Base-by-base conservation (phyloP, 2,797 vertebrate genomes). In the Parambassis ranga region DNA sequence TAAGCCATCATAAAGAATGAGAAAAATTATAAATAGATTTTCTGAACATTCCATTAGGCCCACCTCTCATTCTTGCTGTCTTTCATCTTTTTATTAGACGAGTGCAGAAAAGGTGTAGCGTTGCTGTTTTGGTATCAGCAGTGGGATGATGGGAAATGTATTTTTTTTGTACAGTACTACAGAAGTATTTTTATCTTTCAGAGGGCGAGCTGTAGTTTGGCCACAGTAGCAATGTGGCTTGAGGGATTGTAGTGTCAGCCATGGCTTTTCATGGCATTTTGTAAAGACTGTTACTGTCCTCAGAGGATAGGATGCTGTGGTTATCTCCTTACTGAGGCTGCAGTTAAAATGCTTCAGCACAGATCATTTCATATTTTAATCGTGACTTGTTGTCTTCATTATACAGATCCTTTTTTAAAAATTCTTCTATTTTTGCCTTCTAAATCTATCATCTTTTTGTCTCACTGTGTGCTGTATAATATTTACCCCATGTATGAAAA, bases 1-100 rank as follows among this genome's bases (percentile, higher is more conserved):
- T 78, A 83, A 85, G 84, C 79, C 46, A 78, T 89, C 86, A 84
- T 75, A 76, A 87, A 85, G 51, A 26, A 60, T 48, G 50, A 69
- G n/a, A 69, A 66, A 82, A 68, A 76, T 65, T 71, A 75, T 82
- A 84, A 87, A 88, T 84, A 83, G 33, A 55, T 50, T 36, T 67
- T 67, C 35, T 61, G 55, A 64, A 76, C 69, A 75, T 73, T 82
- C 80, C 77, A 71, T 77, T 75, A 71, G 50, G 36, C 23, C 20
- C 13, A 24, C 3, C 24, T 50, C 32, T 57, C 32, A 8, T 69
- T 31, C 26, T 53, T 4, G 14, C 20, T n/a, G n/a, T n/a, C n/a
- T n/a, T n/a, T n/a, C n/a, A n/a, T n/a, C n/a, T n/a, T n/a, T n/a
- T n/a, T n/a, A n/a, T n/a, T n/a, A n/a, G n/a, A n/a, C n/a, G n/a